phyloP scores from a whole-genome alignment of 2,113 vertebrate species.

The Zeus faber region DNA sequence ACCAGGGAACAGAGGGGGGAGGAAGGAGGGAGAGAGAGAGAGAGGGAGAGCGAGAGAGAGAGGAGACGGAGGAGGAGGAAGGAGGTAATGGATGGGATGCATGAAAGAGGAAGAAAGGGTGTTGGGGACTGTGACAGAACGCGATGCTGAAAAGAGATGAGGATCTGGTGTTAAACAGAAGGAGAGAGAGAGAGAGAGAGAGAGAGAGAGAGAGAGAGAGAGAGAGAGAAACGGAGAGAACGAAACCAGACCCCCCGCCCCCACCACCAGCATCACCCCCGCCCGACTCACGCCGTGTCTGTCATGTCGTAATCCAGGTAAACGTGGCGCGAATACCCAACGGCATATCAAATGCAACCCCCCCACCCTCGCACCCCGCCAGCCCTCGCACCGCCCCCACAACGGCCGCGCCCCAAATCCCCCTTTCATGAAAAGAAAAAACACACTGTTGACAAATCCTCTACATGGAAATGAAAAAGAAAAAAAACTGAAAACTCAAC shows the following conservation, averaged over 20 bases:
- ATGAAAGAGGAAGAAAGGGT: conserved; percentile 34
- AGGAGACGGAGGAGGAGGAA: conserved; percentile 29
- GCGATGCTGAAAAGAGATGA: not conserved
- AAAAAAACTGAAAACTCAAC: too few relatives aligned
- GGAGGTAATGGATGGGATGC: conserved; percentile 24
- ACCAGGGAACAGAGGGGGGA: conserved; percentile 48
- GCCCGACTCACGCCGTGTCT: too few relatives aligned
- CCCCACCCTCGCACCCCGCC: conserved; percentile 15
- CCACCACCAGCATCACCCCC: too few relatives aligned
- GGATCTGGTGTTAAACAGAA: not conserved
- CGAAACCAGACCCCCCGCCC: too few relatives aligned
- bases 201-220: conserved; percentile 10
- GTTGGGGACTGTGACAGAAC: not conserved
- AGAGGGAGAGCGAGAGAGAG: conserved; percentile 14
- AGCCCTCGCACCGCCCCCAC: conserved; percentile 44
- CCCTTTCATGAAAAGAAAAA: conserved; percentile 52
- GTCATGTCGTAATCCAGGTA: conserved; percentile 63
- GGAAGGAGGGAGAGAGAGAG: conserved; percentile 23
- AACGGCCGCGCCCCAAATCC: conserved; percentile 41
- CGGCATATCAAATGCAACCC: conserved; percentile 51
- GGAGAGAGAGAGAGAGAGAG: not conserved
- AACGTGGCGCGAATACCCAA: conserved; percentile 58
- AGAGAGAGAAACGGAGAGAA: conserved; percentile 1
- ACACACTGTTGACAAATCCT: conserved; percentile 63
- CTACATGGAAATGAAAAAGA: conserved; percentile 21